Evolutionary conservation across 2,113 vertebrate species (phyloP), one percentile per base, ranked within the genome.

Genomic region (Thamnophis sirtalis): DNA sequence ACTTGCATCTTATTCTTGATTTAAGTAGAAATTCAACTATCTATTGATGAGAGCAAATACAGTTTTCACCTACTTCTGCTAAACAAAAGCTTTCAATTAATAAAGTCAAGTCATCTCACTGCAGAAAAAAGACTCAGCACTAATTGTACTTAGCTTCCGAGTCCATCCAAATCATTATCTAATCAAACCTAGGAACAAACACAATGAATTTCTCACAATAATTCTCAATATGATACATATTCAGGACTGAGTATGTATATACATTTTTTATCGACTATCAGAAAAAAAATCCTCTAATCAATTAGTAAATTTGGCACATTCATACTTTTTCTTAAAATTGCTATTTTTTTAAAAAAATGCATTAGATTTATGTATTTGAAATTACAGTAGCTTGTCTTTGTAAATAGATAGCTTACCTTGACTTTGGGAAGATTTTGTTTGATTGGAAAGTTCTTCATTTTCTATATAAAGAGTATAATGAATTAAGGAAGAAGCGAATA

Each of bases 391-490:
- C 93, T 90, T 73, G 11, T 55, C 89, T 93, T 91, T 55, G 28
- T 5, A 92, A 48, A 93, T 90, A 2, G 91, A 91, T 55, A 94
- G 93, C 96, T 98, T 97, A 98, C 98, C 96, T 96, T 97, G 97
- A 96, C 94, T 97, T 94, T 97, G 97, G 55, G 96, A 91, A 94
- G 97, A 85, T 95, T 98, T 98, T 95, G 96, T 55, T 90, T 97
- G 97, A 93, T 49, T 96, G 91, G 97, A 96, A 95, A 96, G 94
- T 60, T 98, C 98, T 91, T 98, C 98, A 93, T 95, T 97, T 96
- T 98, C 98, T 98, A 95, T 86, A 93, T 28, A 91, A 87, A 97
- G 92, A 94, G 95, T 24, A 96, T 60, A 93, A 92, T 96, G 91
- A 97, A 91, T 95, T 92, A 84, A 92, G 91, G 56, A 94, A 95